Conservation (phyloP, 2,888 invertebrate genomes). For the Ophioninae sp. region DNA sequence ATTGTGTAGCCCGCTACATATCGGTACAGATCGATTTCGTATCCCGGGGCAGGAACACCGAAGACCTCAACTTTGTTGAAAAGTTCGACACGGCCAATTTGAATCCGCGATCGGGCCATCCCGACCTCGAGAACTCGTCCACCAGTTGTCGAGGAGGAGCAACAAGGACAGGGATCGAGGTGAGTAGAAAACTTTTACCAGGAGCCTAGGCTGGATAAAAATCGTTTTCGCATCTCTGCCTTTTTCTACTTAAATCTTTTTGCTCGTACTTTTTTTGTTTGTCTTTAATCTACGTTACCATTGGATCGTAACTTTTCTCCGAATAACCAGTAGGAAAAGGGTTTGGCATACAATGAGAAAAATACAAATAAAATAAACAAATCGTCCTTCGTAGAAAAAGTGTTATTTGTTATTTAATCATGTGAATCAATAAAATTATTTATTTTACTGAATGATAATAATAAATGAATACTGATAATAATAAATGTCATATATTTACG, state of each 20-base stretch:
- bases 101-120: slow-evolving; percentile 8
- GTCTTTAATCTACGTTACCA: background rate
- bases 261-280: background rate
- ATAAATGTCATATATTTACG: too few relatives aligned
- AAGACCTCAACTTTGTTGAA: slow-evolving; percentile 3
- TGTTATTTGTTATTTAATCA: too few relatives aligned
- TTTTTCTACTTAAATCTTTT: background rate
- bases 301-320: background rate
- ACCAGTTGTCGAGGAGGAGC: background rate
- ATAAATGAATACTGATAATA: too few relatives aligned
- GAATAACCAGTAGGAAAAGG: background rate
- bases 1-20: background rate
- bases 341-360: too few relatives aligned
- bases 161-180: background rate
- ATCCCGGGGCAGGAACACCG: background rate
- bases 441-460: too few relatives aligned
- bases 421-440: too few relatives aligned
- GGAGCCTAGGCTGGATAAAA: background rate
- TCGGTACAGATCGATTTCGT: background rate
- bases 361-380: too few relatives aligned
- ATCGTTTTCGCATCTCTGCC: background rate
- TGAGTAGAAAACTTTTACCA: background rate
- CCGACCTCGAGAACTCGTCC: background rate
- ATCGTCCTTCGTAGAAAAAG: too few relatives aligned
- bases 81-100: slow-evolving; percentile 14